Evolutionary conservation across 1,140 invertebrate genomes (phyloP).

Genomic region (Aphidius gifuensis): DNA sequence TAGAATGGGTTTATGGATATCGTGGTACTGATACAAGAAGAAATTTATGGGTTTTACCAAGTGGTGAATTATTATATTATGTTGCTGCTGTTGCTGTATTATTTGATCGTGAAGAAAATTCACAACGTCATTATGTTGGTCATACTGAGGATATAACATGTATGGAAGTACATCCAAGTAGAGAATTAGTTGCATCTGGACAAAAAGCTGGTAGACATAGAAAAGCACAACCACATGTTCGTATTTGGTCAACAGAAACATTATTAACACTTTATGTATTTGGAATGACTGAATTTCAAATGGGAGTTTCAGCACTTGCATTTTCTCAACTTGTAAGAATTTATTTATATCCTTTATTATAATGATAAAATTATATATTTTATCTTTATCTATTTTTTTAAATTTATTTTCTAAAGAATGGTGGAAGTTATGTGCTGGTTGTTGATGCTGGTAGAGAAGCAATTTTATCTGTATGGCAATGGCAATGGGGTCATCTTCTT

Average conservation of each 20-base stretch:
- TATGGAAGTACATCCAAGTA: constrained; percentile 78
- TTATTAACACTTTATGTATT: constrained; percentile 88
- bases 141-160: constrained; percentile 88
- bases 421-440: constrained; percentile 82
- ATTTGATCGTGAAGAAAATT: constrained; percentile 84
- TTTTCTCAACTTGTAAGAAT: constrained; percentile 78
- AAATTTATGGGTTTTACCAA: constrained; percentile 88
- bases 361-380: background rate
- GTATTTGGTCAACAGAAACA: constrained; percentile 92
- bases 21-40: constrained; percentile 80
- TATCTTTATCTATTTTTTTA: background rate
- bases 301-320: constrained; percentile 82
- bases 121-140: constrained; percentile 88
- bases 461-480: constrained; percentile 85
- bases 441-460: constrained; percentile 82
- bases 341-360: constrained; percentile 2
- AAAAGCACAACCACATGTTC: constrained; percentile 85
- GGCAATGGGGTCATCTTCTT: constrained; percentile 84
- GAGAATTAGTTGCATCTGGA: constrained; percentile 86
- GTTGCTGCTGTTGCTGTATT: constrained; percentile 89
- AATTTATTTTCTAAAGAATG: constrained; percentile 60
- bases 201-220: constrained; percentile 78
- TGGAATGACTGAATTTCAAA: constrained; percentile 86
- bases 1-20: constrained; percentile 96
- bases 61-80: constrained; percentile 90